These are phyloP conservation scores for Hyles lineata DNA, from an alignment of 2,888 invertebrate species.

Conservation along the genomic window DNA sequence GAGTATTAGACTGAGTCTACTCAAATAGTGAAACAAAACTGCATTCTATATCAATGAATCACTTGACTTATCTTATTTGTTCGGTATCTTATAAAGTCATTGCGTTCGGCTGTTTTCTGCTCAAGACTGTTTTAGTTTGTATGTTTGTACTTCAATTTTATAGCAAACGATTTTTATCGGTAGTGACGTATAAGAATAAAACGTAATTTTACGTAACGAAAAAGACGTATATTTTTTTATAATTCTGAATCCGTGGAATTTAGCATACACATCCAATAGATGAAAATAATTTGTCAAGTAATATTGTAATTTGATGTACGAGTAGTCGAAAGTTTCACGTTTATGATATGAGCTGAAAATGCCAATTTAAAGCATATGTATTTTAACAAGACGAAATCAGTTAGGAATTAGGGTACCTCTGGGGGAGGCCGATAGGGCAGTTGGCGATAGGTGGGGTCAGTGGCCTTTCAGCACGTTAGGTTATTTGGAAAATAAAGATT, in stretches of 20 bases:
- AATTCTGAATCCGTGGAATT: too few relatives aligned
- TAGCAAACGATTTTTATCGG: neutral
- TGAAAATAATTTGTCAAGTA: too few relatives aligned
- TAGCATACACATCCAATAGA: too few relatives aligned
- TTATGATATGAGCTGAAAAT: too few relatives aligned
- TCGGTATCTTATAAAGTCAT: neutral
- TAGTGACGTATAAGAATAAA: too few relatives aligned
- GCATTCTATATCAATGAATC: slow-evolving; percentile 1
- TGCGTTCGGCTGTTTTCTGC: neutral
- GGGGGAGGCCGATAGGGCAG: neutral
- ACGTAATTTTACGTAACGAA: too few relatives aligned
- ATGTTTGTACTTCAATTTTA: neutral
- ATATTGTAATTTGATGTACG: too few relatives aligned
- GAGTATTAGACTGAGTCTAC: neutral
- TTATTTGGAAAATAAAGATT: neutral
- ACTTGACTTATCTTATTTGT: slow-evolving; percentile 6
- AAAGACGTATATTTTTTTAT: too few relatives aligned
- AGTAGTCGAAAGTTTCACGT: neutral
- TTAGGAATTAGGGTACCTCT: neutral
- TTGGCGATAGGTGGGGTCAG: neutral
- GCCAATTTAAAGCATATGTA: too few relatives aligned
- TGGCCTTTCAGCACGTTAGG: neutral
- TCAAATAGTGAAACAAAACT: neutral
- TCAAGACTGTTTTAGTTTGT: neutral
- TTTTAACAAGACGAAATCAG: neutral